phyloP scores from a whole-genome alignment of 1,140 invertebrate genomes.

The Sesamia nonagrioides region DNA sequence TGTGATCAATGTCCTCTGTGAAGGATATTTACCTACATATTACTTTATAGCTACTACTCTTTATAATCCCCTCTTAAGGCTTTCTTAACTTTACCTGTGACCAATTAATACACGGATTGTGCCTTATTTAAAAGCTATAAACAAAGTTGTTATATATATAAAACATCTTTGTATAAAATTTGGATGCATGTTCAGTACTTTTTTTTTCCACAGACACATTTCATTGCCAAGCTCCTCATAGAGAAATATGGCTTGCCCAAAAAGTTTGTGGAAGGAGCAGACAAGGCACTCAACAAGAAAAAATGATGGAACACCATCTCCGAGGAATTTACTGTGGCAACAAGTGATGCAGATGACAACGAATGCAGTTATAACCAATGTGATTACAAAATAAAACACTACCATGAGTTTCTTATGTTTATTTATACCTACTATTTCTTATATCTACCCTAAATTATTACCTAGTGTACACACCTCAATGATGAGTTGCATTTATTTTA shows the following conservation, averaged over 20 bases:
- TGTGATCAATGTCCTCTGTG: neutral
- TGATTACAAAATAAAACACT: constrained; percentile 43
- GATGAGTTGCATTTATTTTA: constrained; percentile 1
- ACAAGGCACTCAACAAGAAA: constrained; percentile 85
- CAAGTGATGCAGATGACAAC: constrained; percentile 22
- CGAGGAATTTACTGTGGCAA: neutral
- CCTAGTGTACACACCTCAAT: neutral
- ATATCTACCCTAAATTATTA: constrained; percentile 23
- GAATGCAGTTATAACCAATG: constrained; percentile 33
- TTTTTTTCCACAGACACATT: constrained; percentile 78
- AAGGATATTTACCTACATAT: neutral
- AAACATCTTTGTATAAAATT: too few relatives aligned
- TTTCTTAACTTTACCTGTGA: too few relatives aligned
- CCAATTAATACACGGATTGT: too few relatives aligned
- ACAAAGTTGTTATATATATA: too few relatives aligned
- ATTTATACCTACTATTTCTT: constrained; percentile 26
- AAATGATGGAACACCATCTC: constrained; percentile 60
- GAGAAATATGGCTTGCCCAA: constrained; percentile 85
- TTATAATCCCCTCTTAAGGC: too few relatives aligned
- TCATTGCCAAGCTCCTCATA: constrained; percentile 83
- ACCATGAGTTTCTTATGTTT: constrained; percentile 30
- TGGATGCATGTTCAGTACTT: neutral
- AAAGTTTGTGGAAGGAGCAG: constrained; percentile 85
- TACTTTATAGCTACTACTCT: too few relatives aligned
- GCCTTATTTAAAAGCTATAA: too few relatives aligned